Base-by-base conservation (phyloP, 2,888 invertebrate species). In the Andrena flavipes region DNA sequence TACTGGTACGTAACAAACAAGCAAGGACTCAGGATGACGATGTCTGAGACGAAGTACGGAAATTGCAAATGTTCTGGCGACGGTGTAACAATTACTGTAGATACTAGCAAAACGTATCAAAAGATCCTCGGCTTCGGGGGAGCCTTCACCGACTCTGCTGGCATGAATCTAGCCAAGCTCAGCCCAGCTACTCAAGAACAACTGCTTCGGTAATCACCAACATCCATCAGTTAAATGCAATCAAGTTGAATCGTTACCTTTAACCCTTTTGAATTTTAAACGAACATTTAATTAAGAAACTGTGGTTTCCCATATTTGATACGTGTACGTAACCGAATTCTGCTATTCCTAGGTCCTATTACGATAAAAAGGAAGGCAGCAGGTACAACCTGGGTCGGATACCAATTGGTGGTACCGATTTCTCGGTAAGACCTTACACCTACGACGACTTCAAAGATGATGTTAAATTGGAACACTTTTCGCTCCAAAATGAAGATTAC, bases 361-460 rank as follows among this genome's bases (percentile, higher is more conserved):
- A 96, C 90, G 95, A 96, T 13, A 90, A 94, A 0, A 93, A 95
- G 82, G 98, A 95, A 80, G 98, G 99, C 5, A 95, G 97, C 75
- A 96, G 96, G 84, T 98, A 98, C 93, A 97, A 96, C 88, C 92
- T 98, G 87, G 96, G 97, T 62, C 95, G 99, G 60, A 96, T 98
- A 6, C 97, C 98, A 0, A 97, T 98, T 81, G 98, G 96, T 1
- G 98, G 98, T 3, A 95, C 96, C 75, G 99, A 99, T 94, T 98
- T 98, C 93, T 98, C 98, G 0, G 95, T 96, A 0, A 95, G 95
- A 63, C 95, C 96, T 0, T 99, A 98, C 94, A 96, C 98, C 0
- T 98, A 98, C 92, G 96, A 97, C 90, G 96, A 96, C 83, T 95
- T 95, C 0, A 94, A 94, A 90, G 95, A 96, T 88, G 96, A 96